These are phyloP conservation scores for Lymantria monacha DNA, from an alignment of 2,888 invertebrate species.

Conservation along the genomic window DNA sequence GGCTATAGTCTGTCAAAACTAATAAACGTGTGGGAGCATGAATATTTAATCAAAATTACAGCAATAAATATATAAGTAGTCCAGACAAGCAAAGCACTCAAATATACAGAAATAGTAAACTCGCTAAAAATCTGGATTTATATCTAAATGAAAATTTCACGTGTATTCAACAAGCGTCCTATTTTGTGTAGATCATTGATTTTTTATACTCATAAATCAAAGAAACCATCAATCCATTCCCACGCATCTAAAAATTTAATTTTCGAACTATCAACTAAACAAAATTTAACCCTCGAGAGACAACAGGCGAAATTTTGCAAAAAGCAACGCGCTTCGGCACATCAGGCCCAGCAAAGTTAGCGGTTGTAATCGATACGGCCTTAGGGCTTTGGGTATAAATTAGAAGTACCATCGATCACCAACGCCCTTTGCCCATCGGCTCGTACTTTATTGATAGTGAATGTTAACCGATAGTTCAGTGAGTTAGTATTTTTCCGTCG, in stretches of 20 bases:
- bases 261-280: constrained; percentile 32
- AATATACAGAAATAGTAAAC: too few species aligned
- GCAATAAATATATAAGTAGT: too few species aligned
- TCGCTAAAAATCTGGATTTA: too few species aligned
- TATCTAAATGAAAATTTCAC: too few species aligned
- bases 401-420: constrained; percentile 80
- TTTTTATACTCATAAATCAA: too few species aligned
- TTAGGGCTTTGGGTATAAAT: constrained; percentile 80
- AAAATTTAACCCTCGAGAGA: constrained; percentile 55
- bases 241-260: constrained; percentile 37
- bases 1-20: too few species aligned
- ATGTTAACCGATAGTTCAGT: constrained; percentile 71
- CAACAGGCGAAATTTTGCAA: constrained; percentile 60
- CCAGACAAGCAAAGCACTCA: too few species aligned
- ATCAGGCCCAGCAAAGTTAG: constrained; percentile 59
- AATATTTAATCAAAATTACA: too few species aligned
- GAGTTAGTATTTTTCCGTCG: constrained; percentile 48
- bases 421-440: constrained; percentile 77
- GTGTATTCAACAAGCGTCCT: too few species aligned
- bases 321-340: constrained; percentile 56
- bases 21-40: too few species aligned
- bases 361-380: constrained; percentile 78
- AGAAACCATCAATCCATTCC: constrained; percentile 19
- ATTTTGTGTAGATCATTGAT: too few species aligned
- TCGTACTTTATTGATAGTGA: constrained; percentile 77